These are phyloP conservation scores for Saxicola maurus DNA, from an alignment of 2,797 vertebrate species.

Conservation along the genomic window DNA sequence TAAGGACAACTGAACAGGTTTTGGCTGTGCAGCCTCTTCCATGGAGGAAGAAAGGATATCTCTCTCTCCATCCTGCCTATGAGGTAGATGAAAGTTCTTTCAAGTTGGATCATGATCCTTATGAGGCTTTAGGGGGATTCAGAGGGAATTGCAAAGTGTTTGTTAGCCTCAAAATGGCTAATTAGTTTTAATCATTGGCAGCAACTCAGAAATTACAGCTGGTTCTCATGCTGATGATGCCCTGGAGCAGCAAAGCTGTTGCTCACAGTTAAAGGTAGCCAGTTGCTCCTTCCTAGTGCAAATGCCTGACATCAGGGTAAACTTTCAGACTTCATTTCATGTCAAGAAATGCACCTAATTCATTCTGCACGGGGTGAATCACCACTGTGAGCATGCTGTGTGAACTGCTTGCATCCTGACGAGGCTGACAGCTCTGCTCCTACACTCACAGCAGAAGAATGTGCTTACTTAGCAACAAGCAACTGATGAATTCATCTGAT, in stretches of 20 bases:
- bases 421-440: background rate
- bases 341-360: background rate
- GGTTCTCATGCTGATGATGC: background rate
- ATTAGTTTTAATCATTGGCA: constrained; percentile 28
- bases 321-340: background rate
- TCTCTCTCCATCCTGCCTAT: background rate
- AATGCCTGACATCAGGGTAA: background rate
- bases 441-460: background rate
- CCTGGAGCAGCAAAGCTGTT: constrained; percentile 12
- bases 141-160: background rate
- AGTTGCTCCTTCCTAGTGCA: background rate
- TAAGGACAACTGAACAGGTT: background rate
- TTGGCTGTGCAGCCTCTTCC: background rate
- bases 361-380: background rate
- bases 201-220: constrained; percentile 1
- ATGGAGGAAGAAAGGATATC: background rate
- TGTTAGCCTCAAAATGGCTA: background rate
- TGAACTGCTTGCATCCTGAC: background rate
- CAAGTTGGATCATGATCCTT: background rate
- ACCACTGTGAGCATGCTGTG: background rate
- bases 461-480: constrained; percentile 12
- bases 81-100: background rate
- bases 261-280: background rate
- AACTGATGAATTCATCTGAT: constrained; percentile 52
- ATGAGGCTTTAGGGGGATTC: background rate